These are phyloP conservation scores for Schizaphis graminum DNA, from an alignment of 2,888 invertebrate species.

Conservation along the genomic window DNA sequence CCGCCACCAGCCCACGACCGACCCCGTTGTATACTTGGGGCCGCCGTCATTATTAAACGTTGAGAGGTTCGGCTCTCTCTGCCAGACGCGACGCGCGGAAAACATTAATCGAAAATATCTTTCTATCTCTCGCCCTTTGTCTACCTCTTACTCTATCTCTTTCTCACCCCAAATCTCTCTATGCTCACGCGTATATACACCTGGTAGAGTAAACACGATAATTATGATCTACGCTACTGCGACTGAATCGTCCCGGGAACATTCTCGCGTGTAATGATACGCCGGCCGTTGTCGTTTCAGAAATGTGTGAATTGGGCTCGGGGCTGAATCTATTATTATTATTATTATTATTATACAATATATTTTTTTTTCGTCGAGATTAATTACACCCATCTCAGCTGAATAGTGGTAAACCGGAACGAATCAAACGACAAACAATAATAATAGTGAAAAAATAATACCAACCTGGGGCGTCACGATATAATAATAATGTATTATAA, in stretches of 20 bases:
- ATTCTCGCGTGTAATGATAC: background rate
- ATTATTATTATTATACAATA: background rate
- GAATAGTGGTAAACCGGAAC: slow-evolving; percentile 35
- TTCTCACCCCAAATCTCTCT: background rate
- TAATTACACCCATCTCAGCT: background rate
- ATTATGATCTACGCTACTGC: slow-evolving; percentile 29
- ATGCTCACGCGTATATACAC: background rate
- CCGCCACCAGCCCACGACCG: background rate
- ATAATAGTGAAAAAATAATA: slow-evolving; percentile 7
- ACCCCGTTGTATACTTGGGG: background rate
- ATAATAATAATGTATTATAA: slow-evolving; percentile 25
- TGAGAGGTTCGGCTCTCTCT: slow-evolving; percentile 27
- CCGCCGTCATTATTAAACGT: slow-evolving; percentile 63
- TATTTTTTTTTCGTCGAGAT: background rate
- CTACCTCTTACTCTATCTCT: background rate
- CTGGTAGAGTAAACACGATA: slow-evolving; percentile 52
- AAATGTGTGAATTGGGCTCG: slow-evolving; percentile 28
- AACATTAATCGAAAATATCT: slow-evolving; percentile 61
- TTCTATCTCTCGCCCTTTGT: background rate
- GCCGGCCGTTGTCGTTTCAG: slow-evolving; percentile 6
- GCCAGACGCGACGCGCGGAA: slow-evolving; percentile 34
- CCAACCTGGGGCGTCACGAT: background rate
- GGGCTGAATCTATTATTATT: background rate
- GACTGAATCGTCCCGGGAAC: slow-evolving; percentile 37
- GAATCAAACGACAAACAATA: slow-evolving; percentile 15